Evolutionary conservation across 1,140 invertebrate genomes (phyloP), one percentile per base, ranked within the genome.

Genomic region (Drosophila auraria): DNA sequence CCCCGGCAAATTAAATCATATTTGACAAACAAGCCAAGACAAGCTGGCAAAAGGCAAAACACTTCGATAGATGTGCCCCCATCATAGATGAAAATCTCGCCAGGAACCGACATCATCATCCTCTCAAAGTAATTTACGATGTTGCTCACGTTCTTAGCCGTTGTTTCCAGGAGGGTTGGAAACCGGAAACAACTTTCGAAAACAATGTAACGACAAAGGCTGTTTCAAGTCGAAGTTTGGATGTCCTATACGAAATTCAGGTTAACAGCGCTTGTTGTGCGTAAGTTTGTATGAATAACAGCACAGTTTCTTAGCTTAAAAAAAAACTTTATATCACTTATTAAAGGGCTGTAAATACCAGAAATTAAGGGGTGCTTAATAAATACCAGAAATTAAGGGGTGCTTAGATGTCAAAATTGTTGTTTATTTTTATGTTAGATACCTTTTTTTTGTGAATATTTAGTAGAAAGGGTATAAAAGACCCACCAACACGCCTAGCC

Each of bases 91-190:
- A 70, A 47, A 84, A 84, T 84, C 82, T 84, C 66, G 71, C 68
- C 68, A 73, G 70, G 38, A 84, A 78, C 56, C 60, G 74, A 84
- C 64, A 63, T 72, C 73, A 66, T 80, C 57, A 42, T 73, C 60
- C 50, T 49, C 76, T 71, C 76, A 82, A 81, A 86, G 82, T 84
- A 86, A 86, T 86, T 86, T 86, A 86, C 83, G 74, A 86, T 86
- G 78, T 86, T 78, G 73, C 63, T 77, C 69, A 68, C 82, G 74
- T 72, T 76, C 50, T 56, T 77, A 36, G 61, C 57, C 27, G 30
- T 40, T 69, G 58, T 56, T 59, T 53, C 25, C 11, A 47, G 44
- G 44, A 27, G 36, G 74, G 50, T 66, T 50, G 49, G 58, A 38
- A 77, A 77, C 54, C 76, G 76, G 76, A 63, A 68, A 65, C 68